Conservation (phyloP, 2,113 vertebrate genomes). For the Dipodomys merriami region DNA sequence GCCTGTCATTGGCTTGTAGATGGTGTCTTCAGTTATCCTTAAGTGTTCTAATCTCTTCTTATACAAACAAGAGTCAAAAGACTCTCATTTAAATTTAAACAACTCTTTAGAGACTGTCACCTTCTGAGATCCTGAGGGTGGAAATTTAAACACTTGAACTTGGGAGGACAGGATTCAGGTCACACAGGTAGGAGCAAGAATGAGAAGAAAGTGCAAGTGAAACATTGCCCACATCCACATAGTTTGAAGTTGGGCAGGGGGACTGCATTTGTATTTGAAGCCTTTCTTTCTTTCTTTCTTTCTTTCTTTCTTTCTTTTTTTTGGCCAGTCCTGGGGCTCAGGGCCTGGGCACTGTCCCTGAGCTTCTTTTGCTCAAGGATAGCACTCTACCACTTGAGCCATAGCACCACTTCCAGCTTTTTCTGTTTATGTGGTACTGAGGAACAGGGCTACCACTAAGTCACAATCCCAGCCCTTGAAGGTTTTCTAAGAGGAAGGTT, state of each 20-base stretch:
- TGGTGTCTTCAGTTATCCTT: neutral
- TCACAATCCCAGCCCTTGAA: too few species aligned
- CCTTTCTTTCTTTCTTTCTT: too few species aligned
- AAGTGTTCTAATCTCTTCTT: neutral
- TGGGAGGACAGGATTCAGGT: neutral
- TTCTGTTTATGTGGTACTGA: too few species aligned
- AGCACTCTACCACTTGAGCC: too few species aligned
- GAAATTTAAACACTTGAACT: neutral
- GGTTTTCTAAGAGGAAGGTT: neutral
- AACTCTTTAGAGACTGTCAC: neutral
- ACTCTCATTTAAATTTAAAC: neutral
- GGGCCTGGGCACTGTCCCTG: too few species aligned
- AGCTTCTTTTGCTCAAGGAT: too few species aligned
- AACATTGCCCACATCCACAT: fast-evolving
- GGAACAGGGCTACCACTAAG: too few species aligned
- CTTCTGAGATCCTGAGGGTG: neutral
- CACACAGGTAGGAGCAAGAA: neutral
- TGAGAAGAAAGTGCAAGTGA: neutral
- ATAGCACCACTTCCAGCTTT: too few species aligned
- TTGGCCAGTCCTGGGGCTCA: too few species aligned
- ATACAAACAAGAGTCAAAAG: neutral
- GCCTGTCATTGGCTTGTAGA: neutral
- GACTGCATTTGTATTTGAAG: neutral
- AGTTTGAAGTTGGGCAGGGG: too few species aligned
- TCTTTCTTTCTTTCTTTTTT: too few species aligned